phyloP scores from a whole-genome alignment of 1,140 invertebrate species.

The Pseudomyrmex sp. region DNA sequence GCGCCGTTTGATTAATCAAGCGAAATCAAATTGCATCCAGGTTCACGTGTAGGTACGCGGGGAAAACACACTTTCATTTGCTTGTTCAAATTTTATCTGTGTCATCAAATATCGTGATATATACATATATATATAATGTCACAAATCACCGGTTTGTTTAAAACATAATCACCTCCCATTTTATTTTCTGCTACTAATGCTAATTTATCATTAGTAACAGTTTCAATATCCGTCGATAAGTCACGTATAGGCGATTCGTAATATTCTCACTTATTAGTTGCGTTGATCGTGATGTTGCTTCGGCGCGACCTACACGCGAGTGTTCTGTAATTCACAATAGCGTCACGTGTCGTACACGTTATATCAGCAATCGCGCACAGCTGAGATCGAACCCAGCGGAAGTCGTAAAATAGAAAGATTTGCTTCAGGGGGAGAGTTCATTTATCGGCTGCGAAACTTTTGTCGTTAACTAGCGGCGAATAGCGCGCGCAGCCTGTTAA shows the following conservation, averaged over 20 bases:
- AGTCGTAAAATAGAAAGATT: background rate
- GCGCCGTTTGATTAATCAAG: too few relatives aligned
- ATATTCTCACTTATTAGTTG: slow-evolving; percentile 17
- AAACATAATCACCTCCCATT: too few relatives aligned
- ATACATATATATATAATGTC: too few relatives aligned
- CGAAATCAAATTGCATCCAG: background rate
- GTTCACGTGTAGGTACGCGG: background rate
- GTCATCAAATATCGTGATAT: too few relatives aligned
- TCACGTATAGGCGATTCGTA: slow-evolving; percentile 24
- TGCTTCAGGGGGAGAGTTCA: slow-evolving; percentile 7
- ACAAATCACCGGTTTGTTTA: too few relatives aligned
- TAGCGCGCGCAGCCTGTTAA: background rate
- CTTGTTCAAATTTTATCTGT: too few relatives aligned
- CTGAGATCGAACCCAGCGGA: too few relatives aligned
- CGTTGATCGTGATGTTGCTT: slow-evolving; percentile 35
- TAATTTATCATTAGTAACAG: background rate
- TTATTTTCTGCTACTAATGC: background rate
- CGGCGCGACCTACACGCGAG: background rate
- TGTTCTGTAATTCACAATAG: slow-evolving; percentile 24
- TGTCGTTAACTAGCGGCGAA: slow-evolving; percentile 41
- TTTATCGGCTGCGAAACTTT: slow-evolving; percentile 49
- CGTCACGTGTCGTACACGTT: background rate
- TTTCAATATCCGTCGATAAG: background rate
- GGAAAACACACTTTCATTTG: too few relatives aligned
- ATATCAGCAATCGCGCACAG: too few relatives aligned